Conservation (phyloP, 2,888 invertebrate species). For the Azorinus chamasolen region DNA sequence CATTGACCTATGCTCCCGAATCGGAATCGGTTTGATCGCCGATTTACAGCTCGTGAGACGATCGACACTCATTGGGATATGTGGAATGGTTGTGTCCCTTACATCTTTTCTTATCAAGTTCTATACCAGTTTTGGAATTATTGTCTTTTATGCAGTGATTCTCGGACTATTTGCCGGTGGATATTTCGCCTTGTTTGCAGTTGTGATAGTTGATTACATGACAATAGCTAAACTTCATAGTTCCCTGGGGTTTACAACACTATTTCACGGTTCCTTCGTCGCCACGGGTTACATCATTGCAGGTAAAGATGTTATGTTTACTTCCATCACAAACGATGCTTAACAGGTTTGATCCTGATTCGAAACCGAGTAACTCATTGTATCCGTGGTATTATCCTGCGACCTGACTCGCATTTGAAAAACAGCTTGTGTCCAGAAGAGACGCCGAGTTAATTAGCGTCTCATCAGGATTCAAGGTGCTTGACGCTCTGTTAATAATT, state of each 20-base stretch:
- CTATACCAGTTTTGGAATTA: constrained; percentile 51
- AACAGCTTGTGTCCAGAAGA: too few species aligned
- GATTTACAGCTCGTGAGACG: constrained; percentile 43
- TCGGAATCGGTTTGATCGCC: constrained; percentile 43
- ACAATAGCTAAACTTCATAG: constrained; percentile 63
- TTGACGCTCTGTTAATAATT: too few species aligned
- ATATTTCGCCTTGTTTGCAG: constrained; percentile 66
- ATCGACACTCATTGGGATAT: constrained; percentile 34
- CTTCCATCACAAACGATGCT: too few species aligned
- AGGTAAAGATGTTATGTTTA: constrained; percentile 44
- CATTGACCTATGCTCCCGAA: constrained; percentile 46
- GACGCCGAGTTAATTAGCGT: too few species aligned
- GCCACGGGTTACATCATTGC: constrained; percentile 57
- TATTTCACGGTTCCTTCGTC: constrained; percentile 58
- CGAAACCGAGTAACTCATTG: too few species aligned
- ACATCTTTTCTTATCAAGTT: constrained; percentile 29
- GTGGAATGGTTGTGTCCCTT: constrained; percentile 22
- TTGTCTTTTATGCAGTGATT: constrained; percentile 59
- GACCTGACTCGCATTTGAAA: too few species aligned
- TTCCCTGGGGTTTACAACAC: constrained; percentile 63
- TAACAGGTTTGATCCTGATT: too few species aligned
- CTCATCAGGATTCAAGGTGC: too few species aligned
- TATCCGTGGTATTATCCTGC: too few species aligned
- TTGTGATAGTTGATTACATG: constrained; percentile 67
- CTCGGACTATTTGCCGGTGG: constrained; percentile 66